Conservation (phyloP, 2,113 vertebrate genomes). For the Lamprotornis superbus region DNA sequence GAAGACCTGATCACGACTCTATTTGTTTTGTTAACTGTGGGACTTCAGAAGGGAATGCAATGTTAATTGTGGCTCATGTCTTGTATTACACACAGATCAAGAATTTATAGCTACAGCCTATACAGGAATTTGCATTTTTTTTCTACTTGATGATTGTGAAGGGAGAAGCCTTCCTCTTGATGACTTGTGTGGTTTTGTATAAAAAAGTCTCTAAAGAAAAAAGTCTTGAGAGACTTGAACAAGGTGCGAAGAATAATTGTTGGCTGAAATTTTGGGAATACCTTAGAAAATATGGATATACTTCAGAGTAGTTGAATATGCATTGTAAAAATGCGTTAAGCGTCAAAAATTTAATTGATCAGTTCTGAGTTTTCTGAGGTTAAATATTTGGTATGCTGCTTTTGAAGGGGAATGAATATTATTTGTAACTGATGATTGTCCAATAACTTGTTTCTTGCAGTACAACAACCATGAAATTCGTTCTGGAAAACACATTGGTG, state of each 20-base stretch:
- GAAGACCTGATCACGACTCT: background rate
- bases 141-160: background rate
- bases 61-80: background rate
- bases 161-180: background rate
- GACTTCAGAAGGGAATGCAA: background rate
- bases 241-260: background rate
- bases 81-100: background rate
- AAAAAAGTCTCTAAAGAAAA: background rate
- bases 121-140: background rate
- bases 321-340: background rate
- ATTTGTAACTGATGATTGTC: background rate
- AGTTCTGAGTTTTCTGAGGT: background rate
- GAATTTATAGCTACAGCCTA: background rate
- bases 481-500: conserved; percentile 96
- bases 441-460: conserved; percentile 71
- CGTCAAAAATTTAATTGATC: background rate
- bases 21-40: background rate
- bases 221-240: background rate
- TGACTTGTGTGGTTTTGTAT: background rate
- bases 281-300: background rate
- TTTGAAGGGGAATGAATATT: background rate
- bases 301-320: background rate
- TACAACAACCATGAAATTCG: conserved; percentile 98
- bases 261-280: background rate
- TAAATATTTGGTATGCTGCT: background rate